These are phyloP conservation scores for Pteromalus puparum DNA, from an alignment of 1,140 invertebrate species.

Conservation along the genomic window DNA sequence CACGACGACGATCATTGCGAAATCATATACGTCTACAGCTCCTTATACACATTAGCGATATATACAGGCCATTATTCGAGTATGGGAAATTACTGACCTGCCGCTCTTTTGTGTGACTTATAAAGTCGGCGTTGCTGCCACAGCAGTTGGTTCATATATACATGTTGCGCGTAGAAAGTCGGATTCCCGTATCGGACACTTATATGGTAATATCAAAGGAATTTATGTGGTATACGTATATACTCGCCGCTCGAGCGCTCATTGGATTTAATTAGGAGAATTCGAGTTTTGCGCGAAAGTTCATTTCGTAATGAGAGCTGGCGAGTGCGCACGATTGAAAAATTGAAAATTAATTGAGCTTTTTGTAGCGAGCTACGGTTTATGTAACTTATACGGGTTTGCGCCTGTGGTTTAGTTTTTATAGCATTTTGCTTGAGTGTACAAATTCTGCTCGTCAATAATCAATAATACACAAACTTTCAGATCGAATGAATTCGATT, in stretches of 20 bases:
- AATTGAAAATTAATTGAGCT: constrained; percentile 24
- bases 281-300: constrained; percentile 1
- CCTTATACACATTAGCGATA: background rate
- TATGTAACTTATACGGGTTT: background rate
- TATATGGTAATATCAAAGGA: constrained; percentile 24
- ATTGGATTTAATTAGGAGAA: constrained; percentile 6
- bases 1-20: constrained; percentile 9
- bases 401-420: too few species aligned
- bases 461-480: background rate
- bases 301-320: constrained; percentile 8
- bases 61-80: background rate
- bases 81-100: constrained; percentile 16
- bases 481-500: background rate
- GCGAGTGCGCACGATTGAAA: background rate
- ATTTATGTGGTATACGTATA: background rate
- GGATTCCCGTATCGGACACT: background rate
- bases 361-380: background rate
- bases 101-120: background rate
- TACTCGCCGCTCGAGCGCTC: background rate
- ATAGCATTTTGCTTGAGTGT: too few species aligned
- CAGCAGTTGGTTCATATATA: background rate
- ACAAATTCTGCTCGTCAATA: background rate
- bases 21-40: background rate
- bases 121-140: background rate
- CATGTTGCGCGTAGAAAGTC: background rate